phyloP scores from a whole-genome alignment of 2,888 invertebrate species.

The Aplocera efformata region DNA sequence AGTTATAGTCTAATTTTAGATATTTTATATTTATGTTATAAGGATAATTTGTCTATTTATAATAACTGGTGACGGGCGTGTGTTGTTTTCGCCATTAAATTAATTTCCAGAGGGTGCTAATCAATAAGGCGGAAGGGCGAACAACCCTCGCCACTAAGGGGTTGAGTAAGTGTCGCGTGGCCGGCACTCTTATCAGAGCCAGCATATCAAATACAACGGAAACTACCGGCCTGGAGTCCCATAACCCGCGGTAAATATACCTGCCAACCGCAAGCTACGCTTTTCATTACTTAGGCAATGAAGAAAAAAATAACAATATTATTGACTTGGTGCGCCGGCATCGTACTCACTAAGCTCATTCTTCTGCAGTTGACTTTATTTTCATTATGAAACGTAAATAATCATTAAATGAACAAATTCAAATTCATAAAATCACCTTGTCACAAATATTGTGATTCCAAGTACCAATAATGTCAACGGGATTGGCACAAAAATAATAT shows the following conservation, averaged over 20 bases:
- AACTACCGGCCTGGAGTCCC: constrained; percentile 54
- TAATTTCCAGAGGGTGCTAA: constrained; percentile 64
- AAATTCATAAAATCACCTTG: too few relatives aligned
- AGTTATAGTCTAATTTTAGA: too few relatives aligned
- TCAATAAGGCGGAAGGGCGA: constrained; percentile 77
- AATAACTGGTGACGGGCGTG: constrained; percentile 37
- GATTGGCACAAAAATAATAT: too few relatives aligned
- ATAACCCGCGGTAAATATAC: constrained; percentile 33
- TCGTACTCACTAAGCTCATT: too few relatives aligned
- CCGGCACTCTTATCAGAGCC: constrained; percentile 64
- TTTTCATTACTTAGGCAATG: constrained; percentile 26
- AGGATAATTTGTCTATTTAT: constrained; percentile 25
- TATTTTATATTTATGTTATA: background rate
- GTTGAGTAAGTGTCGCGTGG: constrained; percentile 75
- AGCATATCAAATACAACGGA: constrained; percentile 72
- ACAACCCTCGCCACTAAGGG: constrained; percentile 69
- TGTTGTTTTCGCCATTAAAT: constrained; percentile 55
- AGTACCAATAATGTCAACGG: too few relatives aligned
- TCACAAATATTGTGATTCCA: too few relatives aligned
- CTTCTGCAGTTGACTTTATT: too few relatives aligned
- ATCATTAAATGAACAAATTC: too few relatives aligned
- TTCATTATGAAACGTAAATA: too few relatives aligned
- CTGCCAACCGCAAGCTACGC: constrained; percentile 25
- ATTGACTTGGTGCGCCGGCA: constrained; percentile 15
- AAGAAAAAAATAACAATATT: constrained; percentile 24